Conservation (phyloP, 2,113 vertebrate species). For the Ploceus nigricollis region DNA sequence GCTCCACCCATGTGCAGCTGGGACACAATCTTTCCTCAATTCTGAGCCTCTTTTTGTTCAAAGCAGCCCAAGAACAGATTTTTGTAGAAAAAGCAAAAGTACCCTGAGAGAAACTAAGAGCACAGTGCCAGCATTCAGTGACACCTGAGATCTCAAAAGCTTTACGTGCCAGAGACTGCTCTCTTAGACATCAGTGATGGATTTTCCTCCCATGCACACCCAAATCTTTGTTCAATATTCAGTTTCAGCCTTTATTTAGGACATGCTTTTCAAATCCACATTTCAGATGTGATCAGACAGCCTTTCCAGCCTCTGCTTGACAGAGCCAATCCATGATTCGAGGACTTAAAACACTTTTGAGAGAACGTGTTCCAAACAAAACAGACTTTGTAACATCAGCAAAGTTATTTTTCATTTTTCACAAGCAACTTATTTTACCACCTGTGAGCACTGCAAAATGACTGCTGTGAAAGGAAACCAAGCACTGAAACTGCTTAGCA, state of each 20-base stretch:
- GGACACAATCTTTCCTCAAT: fast-evolving
- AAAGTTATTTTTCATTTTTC: neutral
- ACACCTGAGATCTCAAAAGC: neutral
- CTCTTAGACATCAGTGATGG: neutral
- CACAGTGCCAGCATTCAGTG: neutral
- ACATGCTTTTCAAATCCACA: neutral
- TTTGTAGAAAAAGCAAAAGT: neutral
- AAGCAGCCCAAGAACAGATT: neutral
- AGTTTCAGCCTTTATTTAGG: neutral
- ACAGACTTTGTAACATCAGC: neutral
- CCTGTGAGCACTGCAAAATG: neutral
- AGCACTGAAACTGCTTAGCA: neutral
- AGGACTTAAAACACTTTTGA: neutral
- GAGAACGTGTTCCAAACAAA: neutral
- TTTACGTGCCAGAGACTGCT: neutral
- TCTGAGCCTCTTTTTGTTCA: neutral
- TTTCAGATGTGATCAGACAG: neutral
- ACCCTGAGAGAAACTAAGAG: neutral
- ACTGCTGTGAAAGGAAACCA: neutral
- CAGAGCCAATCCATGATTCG: neutral
- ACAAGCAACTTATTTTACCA: neutral
- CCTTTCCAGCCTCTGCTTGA: neutral
- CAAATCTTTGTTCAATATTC: neutral
- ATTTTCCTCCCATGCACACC: neutral
- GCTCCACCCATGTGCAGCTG: fast-evolving